phyloP scores from a whole-genome alignment of 2,113 vertebrate species.

The Pomatostomus ruficeps region DNA sequence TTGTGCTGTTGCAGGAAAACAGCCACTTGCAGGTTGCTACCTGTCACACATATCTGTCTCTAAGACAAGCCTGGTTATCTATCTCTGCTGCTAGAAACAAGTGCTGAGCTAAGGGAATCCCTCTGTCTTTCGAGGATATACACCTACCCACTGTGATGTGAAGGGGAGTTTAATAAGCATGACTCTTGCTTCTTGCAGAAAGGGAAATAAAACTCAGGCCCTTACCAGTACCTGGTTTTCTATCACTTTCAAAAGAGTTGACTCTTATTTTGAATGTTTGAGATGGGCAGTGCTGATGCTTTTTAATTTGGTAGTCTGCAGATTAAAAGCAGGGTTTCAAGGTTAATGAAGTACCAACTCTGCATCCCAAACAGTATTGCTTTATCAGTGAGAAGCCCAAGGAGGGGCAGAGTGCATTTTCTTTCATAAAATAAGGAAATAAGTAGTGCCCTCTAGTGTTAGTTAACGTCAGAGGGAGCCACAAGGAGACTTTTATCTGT shows the following conservation, averaged over 20 bases:
- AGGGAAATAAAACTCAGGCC: neutral
- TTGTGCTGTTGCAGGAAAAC: neutral
- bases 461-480: neutral
- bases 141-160: rapidly evolving
- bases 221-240: neutral
- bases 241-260: neutral
- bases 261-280: neutral
- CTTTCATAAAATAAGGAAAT: neutral
- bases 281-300: neutral
- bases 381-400: neutral
- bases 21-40: neutral
- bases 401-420: neutral
- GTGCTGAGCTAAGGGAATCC: neutral
- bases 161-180: neutral
- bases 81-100: neutral
- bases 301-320: neutral
- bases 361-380: neutral
- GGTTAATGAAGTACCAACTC: neutral
- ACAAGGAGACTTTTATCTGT: neutral
- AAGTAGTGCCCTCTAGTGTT: constrained; percentile 53
- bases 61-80: neutral
- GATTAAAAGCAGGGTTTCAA: neutral
- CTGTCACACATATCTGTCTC: rapidly evolving
- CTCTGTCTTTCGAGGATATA: neutral
- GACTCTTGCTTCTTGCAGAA: neutral